Percentiles rank a stretch among this genome's conserved stretches.
These are phyloP conservation scores for Macrocentrus cingulum DNA, from an alignment of 1,140 invertebrate genomes.

Conservation along the genomic window DNA sequence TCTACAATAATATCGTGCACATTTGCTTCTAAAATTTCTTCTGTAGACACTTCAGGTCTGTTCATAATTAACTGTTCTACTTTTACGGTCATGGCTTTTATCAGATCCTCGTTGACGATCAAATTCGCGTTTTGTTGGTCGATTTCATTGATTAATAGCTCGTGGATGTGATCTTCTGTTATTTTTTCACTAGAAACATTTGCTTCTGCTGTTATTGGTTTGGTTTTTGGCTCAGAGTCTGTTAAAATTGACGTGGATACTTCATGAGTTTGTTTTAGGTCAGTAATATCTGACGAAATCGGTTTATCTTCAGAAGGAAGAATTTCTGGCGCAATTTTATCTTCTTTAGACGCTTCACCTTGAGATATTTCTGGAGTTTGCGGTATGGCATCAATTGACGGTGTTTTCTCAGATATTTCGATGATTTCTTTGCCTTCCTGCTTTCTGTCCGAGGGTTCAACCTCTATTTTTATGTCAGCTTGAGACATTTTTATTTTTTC, in stretches of 20 bases:
- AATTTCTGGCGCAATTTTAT: no score
- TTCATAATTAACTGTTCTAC: not conserved
- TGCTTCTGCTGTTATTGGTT: not conserved
- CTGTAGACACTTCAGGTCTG: not conserved
- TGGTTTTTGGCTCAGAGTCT: not conserved
- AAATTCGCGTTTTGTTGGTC: not conserved
- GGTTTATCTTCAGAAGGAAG: no score
- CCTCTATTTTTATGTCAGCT: no score
- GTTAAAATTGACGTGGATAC: not conserved
- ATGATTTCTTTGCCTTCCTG: no score
- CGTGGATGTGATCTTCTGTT: slow-evolving; percentile 5
- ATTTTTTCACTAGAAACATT: not conserved
- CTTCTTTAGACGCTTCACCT: slow-evolving; percentile 20
- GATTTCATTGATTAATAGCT: slow-evolving; percentile 16
- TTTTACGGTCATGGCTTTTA: not conserved
- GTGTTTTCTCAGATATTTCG: not conserved
- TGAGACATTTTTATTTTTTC: not conserved
- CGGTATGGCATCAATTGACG: no score
- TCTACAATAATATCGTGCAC: not conserved
- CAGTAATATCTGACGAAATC: not conserved
- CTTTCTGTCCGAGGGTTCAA: no score
- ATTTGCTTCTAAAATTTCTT: slow-evolving; percentile 15
- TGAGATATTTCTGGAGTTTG: not conserved
- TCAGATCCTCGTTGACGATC: not conserved
- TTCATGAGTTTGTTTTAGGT: no score